Base-by-base conservation (phyloP, 1,140 invertebrate species). In the Maconellicoccus hirsutus region DNA sequence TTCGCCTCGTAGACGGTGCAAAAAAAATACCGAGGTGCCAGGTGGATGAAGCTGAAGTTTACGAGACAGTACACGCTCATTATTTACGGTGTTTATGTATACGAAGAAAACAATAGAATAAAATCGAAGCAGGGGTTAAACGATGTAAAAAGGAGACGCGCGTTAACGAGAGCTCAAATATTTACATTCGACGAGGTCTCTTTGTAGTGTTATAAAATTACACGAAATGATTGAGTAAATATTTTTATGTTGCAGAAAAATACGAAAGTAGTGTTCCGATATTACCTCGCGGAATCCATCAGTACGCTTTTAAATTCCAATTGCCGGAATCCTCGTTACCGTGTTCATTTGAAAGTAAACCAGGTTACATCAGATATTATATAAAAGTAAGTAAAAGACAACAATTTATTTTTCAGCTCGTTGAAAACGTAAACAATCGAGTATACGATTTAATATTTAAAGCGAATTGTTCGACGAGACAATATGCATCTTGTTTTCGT, bases 301-400 rank as follows among this genome's bases (percentile, higher is more conserved):
- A 85, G 75, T 90, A 91, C 75, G 86, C 87, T 23, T 92, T 93
- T 78, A 79, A 76, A 75, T 92, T 93, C 77, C 86, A 86, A 77
- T 82, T 93, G 59, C 90, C 90, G 1, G 88, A 91, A 81, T 87
- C 85, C 76, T 84, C 86, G 72, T 79, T 92, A 71, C 90, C 90
- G 0, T 91, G 89, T 76, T 92, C 89, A 25, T 89, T 92, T 78
- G 90, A 92, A 77, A 89, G 88, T 74, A 88, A 87, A 78, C 85
- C 87, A 59, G 88, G 89, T 52, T 90, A 85, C 59, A 87, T 92
- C 73, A 84, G 90, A 69, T 92, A 90, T 76, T 91, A 89, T 76
- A 84, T 92, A 33, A 89, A 91, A 79, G 86, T 83, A 76, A 73
- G 70, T 22, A 59, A 71, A 38, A 63, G 7, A 19, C 22, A 66